phyloP scores from a whole-genome alignment of 2,113 vertebrate species.

The Phalacrocorax aristotelis region DNA sequence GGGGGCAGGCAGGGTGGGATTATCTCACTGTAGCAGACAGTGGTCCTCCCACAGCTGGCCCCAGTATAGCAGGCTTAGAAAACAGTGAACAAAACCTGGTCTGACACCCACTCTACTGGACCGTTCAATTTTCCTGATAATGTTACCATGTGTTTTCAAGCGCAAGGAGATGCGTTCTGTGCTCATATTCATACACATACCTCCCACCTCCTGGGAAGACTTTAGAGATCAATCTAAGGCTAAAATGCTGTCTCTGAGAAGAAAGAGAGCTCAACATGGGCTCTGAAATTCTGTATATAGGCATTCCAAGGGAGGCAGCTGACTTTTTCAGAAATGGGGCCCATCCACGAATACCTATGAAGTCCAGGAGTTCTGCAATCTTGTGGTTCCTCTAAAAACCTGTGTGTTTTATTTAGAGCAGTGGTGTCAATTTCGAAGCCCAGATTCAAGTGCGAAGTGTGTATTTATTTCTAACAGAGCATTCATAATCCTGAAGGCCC shows the following conservation, averaged over 20 bases:
- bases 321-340: background rate
- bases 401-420: background rate
- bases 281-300: background rate
- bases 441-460: background rate
- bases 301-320: background rate
- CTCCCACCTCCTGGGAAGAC: background rate
- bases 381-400: background rate
- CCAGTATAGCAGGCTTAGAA: background rate
- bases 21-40: background rate
- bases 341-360: background rate
- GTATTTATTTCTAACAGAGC: background rate
- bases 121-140: background rate
- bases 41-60: fast-evolving
- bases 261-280: background rate
- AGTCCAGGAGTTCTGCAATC: background rate
- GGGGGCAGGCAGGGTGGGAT: background rate
- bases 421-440: background rate
- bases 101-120: background rate
- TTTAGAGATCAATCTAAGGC: background rate
- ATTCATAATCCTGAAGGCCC: background rate
- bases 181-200: background rate
- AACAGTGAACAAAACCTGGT: background rate
- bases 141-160: background rate
- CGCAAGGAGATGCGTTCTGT: background rate
- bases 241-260: background rate